Conservation (phyloP, 2,113 vertebrate genomes). For the Ceratotherium simum region DNA sequence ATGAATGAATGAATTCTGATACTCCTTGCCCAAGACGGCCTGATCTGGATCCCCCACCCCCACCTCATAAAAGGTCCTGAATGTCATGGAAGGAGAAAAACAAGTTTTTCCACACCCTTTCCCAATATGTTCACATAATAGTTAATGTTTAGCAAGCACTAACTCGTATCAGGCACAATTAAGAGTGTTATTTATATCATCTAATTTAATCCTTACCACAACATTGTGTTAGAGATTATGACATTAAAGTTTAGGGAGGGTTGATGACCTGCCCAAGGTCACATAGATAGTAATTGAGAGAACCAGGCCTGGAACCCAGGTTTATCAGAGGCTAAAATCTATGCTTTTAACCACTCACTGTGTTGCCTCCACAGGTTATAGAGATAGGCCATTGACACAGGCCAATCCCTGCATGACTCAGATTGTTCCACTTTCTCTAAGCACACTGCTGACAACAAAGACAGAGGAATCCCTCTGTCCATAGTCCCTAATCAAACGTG, state of each 20-base stretch:
- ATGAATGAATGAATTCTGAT: constrained; percentile 8
- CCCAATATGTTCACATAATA: neutral
- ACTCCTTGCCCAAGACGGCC: neutral
- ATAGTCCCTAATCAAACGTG: neutral
- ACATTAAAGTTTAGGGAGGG: neutral
- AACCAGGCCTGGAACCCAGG: neutral
- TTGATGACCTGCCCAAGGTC: neutral
- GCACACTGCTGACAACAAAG: neutral
- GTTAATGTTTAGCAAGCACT: neutral
- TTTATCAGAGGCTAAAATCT: neutral
- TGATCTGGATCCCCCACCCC: neutral
- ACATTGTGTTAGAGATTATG: neutral
- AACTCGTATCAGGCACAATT: neutral
- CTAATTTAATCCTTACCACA: neutral
- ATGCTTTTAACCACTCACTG: neutral
- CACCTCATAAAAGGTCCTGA: neutral
- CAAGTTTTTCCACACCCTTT: neutral
- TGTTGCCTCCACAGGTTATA: neutral
- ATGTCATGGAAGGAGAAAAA: neutral
- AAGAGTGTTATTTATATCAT: neutral
- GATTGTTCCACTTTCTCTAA: neutral
- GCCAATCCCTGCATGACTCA: neutral
- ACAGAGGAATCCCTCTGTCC: neutral
- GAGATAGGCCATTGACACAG: neutral
- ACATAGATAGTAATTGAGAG: neutral